These are phyloP conservation scores for Perognathus longimembris DNA, from an alignment of 2,113 vertebrate genomes.

Conservation along the genomic window DNA sequence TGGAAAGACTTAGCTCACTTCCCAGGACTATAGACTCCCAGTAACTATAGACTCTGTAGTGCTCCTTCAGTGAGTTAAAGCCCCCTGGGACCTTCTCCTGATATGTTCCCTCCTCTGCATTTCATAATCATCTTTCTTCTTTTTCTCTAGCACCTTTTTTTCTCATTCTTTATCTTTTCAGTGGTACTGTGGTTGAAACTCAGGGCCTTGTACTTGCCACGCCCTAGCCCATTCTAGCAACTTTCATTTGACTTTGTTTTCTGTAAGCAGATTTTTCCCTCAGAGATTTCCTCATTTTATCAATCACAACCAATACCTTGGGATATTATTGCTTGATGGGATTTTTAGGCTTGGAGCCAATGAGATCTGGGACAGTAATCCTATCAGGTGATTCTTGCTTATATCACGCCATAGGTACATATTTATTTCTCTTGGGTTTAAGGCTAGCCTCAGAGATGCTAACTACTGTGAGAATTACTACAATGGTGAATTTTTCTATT, in stretches of 20 bases:
- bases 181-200: too few species aligned
- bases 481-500: not conserved
- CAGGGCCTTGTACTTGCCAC: too few species aligned
- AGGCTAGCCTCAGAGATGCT: not conserved
- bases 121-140: rapidly evolving
- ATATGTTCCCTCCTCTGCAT: not conserved
- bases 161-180: not conserved
- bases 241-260: not conserved
- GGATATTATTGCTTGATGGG: not conserved
- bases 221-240: too few species aligned
- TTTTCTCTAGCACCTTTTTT: not conserved
- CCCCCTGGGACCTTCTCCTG: not conserved
- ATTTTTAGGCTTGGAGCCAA: not conserved
- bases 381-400: not conserved
- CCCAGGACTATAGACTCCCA: not conserved
- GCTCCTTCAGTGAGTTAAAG: not conserved
- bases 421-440: not conserved
- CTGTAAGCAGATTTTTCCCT: not conserved
- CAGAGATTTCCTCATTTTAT: not conserved
- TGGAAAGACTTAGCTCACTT: not conserved
- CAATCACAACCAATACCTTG: not conserved
- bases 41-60: not conserved
- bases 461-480: not conserved
- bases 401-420: not conserved
- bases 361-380: not conserved